phyloP scores from a whole-genome alignment of 2,888 invertebrate species.

The Cyclophora punctaria region DNA sequence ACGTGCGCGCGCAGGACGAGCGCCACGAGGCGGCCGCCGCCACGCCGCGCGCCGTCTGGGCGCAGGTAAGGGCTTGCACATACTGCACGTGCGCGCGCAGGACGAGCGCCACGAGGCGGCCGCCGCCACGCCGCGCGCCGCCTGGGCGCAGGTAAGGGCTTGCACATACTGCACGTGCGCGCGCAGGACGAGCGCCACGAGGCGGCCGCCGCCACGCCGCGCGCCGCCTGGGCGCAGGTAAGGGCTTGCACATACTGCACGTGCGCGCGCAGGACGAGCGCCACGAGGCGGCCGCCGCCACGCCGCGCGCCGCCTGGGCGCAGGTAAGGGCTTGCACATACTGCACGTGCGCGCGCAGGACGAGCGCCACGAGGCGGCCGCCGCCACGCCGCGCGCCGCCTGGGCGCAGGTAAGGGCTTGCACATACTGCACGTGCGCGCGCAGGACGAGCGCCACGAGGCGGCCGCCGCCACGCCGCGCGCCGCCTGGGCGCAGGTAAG shows the following conservation, averaged over 20 bases:
- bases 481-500: too few species aligned
- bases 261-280: constrained; percentile 87
- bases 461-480: constrained; percentile 82
- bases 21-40: constrained; percentile 80
- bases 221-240: constrained; percentile 92
- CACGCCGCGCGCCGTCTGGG: constrained; percentile 88
- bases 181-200: constrained; percentile 85
- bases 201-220: constrained; percentile 81
- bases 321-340: too few species aligned
- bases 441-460: constrained; percentile 82
- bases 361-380: constrained; percentile 79
- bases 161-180: too few species aligned
- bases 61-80: too few species aligned
- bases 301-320: constrained; percentile 90
- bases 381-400: constrained; percentile 84
- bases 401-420: too few species aligned
- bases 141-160: too few species aligned
- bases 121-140: constrained; percentile 84
- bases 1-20: constrained; percentile 87
- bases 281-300: constrained; percentile 80
- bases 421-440: constrained; percentile 89
- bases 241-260: too few species aligned
- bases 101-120: constrained; percentile 81
- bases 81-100: constrained; percentile 88
- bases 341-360: constrained; percentile 90